Percentiles rank a stretch among this genome's conserved stretches.
Evolutionary conservation across 1,140 invertebrate genomes (phyloP).

Genomic region (Anoplolepis gracilipes): DNA sequence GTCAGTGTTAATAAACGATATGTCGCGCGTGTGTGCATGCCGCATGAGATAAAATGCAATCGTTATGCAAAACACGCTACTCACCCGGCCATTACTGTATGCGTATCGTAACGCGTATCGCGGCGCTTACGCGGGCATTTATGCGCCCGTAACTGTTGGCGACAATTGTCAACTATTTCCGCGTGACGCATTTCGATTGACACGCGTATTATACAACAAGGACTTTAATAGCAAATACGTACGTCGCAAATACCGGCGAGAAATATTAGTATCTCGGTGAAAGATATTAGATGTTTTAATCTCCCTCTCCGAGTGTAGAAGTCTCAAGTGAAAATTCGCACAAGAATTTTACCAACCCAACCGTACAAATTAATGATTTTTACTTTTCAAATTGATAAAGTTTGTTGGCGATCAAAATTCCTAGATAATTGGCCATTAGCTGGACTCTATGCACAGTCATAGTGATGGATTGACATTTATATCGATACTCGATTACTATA

Average conservation of each 20-base stretch:
- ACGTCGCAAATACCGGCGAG: background rate
- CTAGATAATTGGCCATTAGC: conserved; percentile 31
- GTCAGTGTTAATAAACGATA: conserved; percentile 54
- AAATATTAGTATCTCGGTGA: no score
- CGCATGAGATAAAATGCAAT: conserved; percentile 48
- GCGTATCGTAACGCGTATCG: conserved; percentile 6
- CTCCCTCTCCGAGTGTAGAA: background rate
- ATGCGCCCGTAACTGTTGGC: conserved; percentile 15
- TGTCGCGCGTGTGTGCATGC: conserved; percentile 36
- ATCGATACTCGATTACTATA: conserved; percentile 66
- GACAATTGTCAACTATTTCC: conserved; percentile 27
- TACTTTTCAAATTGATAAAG: conserved; percentile 9
- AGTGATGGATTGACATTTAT: conserved; percentile 54
- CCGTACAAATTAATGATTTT: background rate
- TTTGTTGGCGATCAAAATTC: background rate
- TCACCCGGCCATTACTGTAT: conserved; percentile 24
- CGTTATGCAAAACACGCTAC: conserved; percentile 53
- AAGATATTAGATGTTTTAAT: background rate
- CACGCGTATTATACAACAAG: conserved; percentile 17
- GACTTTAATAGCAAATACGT: background rate
- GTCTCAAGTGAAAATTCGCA: background rate
- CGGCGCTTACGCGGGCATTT: no score
- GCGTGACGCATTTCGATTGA: conserved; percentile 12
- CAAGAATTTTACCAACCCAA: background rate
- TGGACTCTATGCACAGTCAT: conserved; percentile 19